Percentiles rank a stretch among this genome's conserved stretches.
These are phyloP conservation scores for Ips typographus DNA, from an alignment of 1,140 invertebrate genomes.

Conservation along the genomic window DNA sequence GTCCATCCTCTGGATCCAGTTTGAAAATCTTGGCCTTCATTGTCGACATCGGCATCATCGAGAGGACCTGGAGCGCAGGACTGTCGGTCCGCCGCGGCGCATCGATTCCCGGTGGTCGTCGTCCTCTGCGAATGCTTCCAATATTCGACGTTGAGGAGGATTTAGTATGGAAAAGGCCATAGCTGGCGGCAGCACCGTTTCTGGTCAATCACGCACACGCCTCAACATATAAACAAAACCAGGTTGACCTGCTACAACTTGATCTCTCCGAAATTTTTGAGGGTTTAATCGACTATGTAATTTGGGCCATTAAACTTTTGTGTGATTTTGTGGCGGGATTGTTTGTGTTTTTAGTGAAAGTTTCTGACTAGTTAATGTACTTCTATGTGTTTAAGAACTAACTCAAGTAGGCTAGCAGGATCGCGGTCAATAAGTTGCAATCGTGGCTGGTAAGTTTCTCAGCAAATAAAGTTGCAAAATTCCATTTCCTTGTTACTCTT, in stretches of 20 bases:
- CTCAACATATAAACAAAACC: slow-evolving; percentile 32
- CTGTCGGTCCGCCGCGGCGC: slow-evolving; percentile 35
- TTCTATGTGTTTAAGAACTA: slow-evolving; percentile 5
- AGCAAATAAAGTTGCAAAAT: neutral
- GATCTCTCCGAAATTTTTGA: no score
- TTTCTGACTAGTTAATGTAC: neutral
- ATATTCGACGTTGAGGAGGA: slow-evolving; percentile 27
- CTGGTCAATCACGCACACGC: slow-evolving; percentile 18
- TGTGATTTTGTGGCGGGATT: neutral
- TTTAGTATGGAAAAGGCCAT: slow-evolving; percentile 28
- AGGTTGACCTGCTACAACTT: neutral
- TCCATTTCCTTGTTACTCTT: no score
- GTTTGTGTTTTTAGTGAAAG: neutral
- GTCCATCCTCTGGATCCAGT: neutral
- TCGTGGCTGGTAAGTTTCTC: slow-evolving; percentile 41
- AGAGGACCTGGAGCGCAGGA: slow-evolving; percentile 43
- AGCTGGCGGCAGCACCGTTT: slow-evolving; percentile 11
- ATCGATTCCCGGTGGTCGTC: slow-evolving; percentile 45
- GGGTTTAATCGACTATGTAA: neutral
- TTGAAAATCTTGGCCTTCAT: slow-evolving; percentile 23
- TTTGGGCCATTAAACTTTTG: neutral
- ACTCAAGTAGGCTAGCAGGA: neutral
- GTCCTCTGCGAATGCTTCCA: slow-evolving; percentile 35
- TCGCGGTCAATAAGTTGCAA: slow-evolving; percentile 23
- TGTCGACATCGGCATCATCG: slow-evolving; percentile 8